Conservation (phyloP, 2,888 invertebrate species). For the Rotaria sp. region DNA sequence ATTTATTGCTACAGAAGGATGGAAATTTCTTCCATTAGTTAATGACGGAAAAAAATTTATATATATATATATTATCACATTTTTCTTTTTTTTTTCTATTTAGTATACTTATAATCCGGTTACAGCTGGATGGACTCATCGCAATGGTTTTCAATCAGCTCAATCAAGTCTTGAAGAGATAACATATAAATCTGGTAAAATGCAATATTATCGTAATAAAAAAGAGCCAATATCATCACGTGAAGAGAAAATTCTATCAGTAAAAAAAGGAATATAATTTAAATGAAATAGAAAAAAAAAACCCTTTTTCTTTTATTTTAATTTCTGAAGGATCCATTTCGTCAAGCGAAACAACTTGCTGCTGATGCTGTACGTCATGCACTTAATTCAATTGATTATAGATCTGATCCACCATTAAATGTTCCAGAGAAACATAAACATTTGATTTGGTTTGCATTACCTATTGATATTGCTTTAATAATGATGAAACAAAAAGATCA, state of each 20-base stretch:
- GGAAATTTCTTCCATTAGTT: conserved; percentile 42
- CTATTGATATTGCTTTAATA: not conserved
- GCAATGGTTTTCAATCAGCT: not conserved
- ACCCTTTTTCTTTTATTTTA: not conserved
- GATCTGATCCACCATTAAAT: conserved; percentile 5
- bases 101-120: conserved; percentile 8
- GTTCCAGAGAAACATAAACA: not conserved
- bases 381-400: not conserved
- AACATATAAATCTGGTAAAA: conserved; percentile 13
- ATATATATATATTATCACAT: too few relatives aligned
- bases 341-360: not conserved
- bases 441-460: not conserved
- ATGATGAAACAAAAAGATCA: not conserved
- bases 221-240: not conserved
- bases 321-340: not conserved
- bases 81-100: not conserved
- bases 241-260: not conserved
- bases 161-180: not conserved
- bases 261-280: too few relatives aligned
- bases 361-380: not conserved
- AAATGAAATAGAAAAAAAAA: not conserved
- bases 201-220: not conserved
- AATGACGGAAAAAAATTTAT: too few relatives aligned
- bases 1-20: conserved; percentile 42
- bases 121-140: not conserved